These are phyloP conservation scores for Anadara kagoshimensis DNA, from an alignment of 1,140 invertebrate species.

Conservation along the genomic window DNA sequence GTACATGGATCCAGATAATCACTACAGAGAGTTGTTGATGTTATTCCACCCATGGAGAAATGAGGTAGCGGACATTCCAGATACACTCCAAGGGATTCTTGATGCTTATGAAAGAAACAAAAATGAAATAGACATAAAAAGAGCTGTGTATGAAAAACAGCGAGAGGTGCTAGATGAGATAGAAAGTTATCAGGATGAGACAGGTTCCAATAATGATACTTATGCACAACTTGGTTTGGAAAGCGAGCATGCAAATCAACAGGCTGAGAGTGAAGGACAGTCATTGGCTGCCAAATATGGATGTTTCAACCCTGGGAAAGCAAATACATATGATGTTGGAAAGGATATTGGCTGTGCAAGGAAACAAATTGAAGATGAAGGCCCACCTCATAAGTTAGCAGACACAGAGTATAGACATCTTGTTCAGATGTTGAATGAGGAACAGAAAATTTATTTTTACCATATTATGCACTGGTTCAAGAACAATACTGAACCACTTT, in stretches of 20 bases:
- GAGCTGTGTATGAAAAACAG: neutral
- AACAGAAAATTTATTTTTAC: conserved; percentile 1
- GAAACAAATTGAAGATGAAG: neutral
- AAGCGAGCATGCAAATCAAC: neutral
- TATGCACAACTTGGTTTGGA: neutral
- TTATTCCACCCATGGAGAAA: conserved; percentile 34
- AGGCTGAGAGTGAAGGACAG: neutral
- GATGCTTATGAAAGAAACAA: conserved; percentile 3
- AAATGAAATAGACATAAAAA: neutral
- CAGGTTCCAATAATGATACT: neutral
- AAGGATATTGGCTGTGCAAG: neutral
- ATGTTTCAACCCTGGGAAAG: conserved; percentile 11
- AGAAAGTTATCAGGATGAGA: neutral
- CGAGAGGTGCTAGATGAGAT: neutral
- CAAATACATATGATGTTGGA: conserved; percentile 1
- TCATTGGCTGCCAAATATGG: neutral
- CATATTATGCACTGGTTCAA: conserved; percentile 4
- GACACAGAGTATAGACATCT: neutral
- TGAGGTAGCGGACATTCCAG: neutral
- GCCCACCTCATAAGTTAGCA: neutral
- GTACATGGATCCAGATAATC: conserved; percentile 27
- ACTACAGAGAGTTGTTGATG: conserved; percentile 41
- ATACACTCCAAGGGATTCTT: neutral
- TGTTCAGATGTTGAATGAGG: neutral
- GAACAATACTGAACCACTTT: neutral